Evolutionary conservation across 1,140 invertebrate species (phyloP).

Genomic region (Laodelphax striatellus): DNA sequence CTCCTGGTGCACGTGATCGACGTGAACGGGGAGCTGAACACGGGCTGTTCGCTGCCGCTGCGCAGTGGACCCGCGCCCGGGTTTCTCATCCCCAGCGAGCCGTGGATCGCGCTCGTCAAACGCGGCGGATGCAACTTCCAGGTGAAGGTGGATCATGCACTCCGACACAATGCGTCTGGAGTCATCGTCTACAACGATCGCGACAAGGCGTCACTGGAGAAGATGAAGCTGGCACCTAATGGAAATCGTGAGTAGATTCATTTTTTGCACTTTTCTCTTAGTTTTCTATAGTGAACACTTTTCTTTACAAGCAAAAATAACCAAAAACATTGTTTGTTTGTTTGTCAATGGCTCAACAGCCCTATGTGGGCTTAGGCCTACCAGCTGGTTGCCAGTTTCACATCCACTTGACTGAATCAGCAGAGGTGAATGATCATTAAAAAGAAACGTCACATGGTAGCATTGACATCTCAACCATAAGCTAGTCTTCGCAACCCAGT

Average conservation of each 20-base stretch:
- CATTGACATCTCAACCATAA: too few species aligned
- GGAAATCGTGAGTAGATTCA: conserved; percentile 9
- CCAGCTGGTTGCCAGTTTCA: too few species aligned
- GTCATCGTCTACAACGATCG: conserved; percentile 66
- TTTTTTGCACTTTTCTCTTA: not conserved
- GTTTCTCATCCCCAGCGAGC: conserved; percentile 34
- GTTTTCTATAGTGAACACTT: too few species aligned
- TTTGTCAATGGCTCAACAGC: too few species aligned
- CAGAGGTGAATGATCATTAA: too few species aligned
- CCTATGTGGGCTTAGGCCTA: too few species aligned
- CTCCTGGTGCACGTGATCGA: conserved; percentile 45
- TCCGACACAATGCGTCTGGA: conserved; percentile 51
- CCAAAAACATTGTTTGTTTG: too few species aligned
- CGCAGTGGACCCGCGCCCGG: conserved; percentile 10
- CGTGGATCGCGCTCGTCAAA: conserved; percentile 65
- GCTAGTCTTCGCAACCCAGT: too few species aligned
- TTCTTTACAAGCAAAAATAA: too few species aligned
- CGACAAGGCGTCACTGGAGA: conserved; percentile 47
- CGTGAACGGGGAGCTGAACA: conserved; percentile 41
- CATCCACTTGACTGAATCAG: too few species aligned
- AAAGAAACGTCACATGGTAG: too few species aligned
- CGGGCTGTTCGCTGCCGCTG: conserved; percentile 48
- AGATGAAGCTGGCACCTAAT: conserved; percentile 48
- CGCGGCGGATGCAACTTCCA: conserved; percentile 63
- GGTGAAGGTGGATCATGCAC: conserved; percentile 60